Base-by-base conservation (phyloP, 2,797 vertebrate species). In the Melanotaenia nigrans region DNA sequence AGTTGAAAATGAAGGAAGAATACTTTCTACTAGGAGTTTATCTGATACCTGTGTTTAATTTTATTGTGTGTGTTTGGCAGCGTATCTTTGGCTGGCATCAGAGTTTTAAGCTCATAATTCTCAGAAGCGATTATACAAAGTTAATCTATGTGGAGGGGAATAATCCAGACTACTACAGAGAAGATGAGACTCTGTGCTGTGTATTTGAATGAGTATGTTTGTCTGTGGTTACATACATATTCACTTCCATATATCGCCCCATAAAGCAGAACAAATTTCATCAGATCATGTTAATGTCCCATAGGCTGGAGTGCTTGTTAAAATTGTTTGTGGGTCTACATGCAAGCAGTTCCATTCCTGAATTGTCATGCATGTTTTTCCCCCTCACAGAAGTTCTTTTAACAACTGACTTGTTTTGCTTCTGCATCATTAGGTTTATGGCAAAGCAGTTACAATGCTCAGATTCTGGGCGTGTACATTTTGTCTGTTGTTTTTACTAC, bases 131-230 rank as follows among this genome's bases (percentile, higher is more conserved):
- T 92, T 92, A 93, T 83, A 67, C 61, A 84, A 83, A 89, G 68
- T 89, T 91, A 90, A 93, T 94, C 91, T 90, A 82, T 42, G 60
- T 59, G 83, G 82, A 80, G 68, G 71, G 68, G 42, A 87, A 86
- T 91, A 85, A 94, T 93, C 87, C 89, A 72, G 79, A 78, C 68
- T 67, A 67, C 71, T 62, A 66, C 73, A 65, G 53, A 68, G 66
- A 55, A 67, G 58, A 49, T 64, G 73, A 54, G 78, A 58, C 58
- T 65, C 6, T 20, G 8, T 49, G 45, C 59, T 69, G 64, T 82
- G 12, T 28, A 13, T 38, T 22, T 56, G 12, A 38, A 53, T 45
- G 58, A 68, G 68, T 72, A 42, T 59, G 56, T 73, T 58, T 73
- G 32, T 32, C 14, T 73, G 72, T 75, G 55, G 4, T 16, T 78